Evolutionary conservation across 2,113 vertebrate species (phyloP).

Genomic region (Stigmatopora nigra): DNA sequence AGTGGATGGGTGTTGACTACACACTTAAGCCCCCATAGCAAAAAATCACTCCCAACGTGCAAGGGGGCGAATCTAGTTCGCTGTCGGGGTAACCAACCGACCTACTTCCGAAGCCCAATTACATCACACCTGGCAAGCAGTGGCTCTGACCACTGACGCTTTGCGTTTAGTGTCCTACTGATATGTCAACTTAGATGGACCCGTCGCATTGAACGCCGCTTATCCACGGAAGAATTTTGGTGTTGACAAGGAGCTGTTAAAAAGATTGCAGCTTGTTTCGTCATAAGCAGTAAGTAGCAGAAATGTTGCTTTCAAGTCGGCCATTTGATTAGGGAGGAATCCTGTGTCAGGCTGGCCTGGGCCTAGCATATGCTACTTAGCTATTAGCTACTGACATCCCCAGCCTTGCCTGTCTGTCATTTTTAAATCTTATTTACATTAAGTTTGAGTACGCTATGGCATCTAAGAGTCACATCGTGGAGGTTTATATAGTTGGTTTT

Average conservation of each 20-base stretch:
- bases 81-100: conserved; percentile 16
- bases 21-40: not conserved
- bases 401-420: conserved; percentile 1
- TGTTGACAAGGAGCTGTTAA: conserved; percentile 19
- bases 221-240: conserved; percentile 34
- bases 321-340: not conserved
- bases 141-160: conserved; percentile 5
- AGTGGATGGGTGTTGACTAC: not conserved
- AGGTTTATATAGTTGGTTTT: too few species aligned
- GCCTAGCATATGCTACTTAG: conserved; percentile 36
- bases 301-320: not conserved
- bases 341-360: conserved; percentile 10
- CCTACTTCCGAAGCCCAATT: conserved; percentile 52
- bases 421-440: not conserved
- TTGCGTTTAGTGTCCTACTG: conserved; percentile 1
- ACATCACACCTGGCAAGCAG: conserved; percentile 52
- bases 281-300: conserved; percentile 46
- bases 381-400: not conserved
- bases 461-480: too few species aligned
- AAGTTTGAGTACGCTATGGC: not conserved
- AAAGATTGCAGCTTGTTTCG: conserved; percentile 35
- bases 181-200: conserved; percentile 23
- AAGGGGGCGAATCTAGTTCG: not conserved
- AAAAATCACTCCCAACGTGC: not conserved
- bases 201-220: not conserved